phyloP scores from a whole-genome alignment of 2,888 invertebrate genomes.

The Parnassius orleans region DNA sequence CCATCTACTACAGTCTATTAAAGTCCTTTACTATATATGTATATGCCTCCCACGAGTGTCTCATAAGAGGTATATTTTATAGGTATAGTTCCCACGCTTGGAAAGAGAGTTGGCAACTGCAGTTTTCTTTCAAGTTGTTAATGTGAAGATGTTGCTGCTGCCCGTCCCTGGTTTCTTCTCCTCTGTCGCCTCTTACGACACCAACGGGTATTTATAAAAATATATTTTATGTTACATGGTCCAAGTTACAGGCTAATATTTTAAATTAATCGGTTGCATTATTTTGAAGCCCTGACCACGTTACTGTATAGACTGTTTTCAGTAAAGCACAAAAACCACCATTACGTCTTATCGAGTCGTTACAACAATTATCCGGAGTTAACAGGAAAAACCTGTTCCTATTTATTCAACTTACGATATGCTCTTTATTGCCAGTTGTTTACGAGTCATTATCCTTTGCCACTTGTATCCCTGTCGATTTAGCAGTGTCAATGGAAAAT shows the following conservation, averaged over 20 bases:
- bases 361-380: conserved; percentile 25
- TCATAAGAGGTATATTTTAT: no score
- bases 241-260: no score
- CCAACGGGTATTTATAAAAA: no score
- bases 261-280: no score
- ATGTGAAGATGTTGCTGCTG: no score
- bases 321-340: conserved; percentile 13
- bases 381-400: conserved; percentile 21
- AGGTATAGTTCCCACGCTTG: not conserved
- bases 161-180: no score
- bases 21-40: no score
- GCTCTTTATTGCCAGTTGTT: conserved; percentile 11
- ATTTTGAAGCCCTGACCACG: no score
- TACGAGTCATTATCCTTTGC: conserved; percentile 21
- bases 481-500: not conserved
- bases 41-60: no score
- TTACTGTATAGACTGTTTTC: not conserved
- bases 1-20: no score
- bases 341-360: conserved; percentile 22
- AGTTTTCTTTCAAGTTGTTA: not conserved
- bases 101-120: not conserved
- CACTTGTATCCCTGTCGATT: not conserved
- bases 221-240: no score
- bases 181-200: no score
- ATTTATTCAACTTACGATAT: conserved; percentile 7